Evolutionary conservation across 2,797 vertebrate genomes (phyloP), one percentile per base, ranked within the genome.

Genomic region (Caiman crocodilus): DNA sequence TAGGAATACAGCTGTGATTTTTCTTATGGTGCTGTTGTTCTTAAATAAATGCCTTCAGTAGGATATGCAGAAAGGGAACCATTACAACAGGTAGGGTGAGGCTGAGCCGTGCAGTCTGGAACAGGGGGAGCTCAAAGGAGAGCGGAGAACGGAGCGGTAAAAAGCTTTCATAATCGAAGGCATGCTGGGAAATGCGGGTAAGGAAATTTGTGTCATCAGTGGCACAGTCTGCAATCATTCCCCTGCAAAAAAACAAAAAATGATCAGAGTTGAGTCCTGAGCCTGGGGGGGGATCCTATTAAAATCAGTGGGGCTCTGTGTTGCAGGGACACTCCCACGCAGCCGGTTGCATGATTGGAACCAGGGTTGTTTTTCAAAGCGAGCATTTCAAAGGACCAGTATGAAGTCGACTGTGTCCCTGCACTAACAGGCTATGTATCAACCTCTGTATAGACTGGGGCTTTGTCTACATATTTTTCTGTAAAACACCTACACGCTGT

Each of bases 251-350:
- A 75, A 26, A 0, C 81, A 75, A 50, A 10, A 23, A 0, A 77
- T 84, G 64, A 7, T 69, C 1, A 0, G 76, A 88, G 61, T 75
- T 83, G 85, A 79, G 94, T 84, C 14, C 30, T 73, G 91, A 84
- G n/a, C 76, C 89, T 76, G 25, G 1, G 26, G 14, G 42, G 42
- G 42, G 42, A 50, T 50, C 42, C 42, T 50, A 50, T 50, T 50
- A 50, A 50, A 89, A 96, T 97, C 93, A 96, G 85, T 95, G 76
- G 77, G 69, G 50, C 83, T 96, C 90, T 96, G 81, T 95, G 26
- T 77, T 77, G 76, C 76, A 77, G 30, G 23, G 14, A 32, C 86
- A 89, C 89, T 63, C 14, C 50, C 90, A 84, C 67, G 84, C 50
- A 85, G 82, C 79, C 64, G 32, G 92, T 91, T 91, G 32, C 74